Conservation (phyloP, 2,113 vertebrate genomes). For the Sinocyclocheilus rhinocerous region DNA sequence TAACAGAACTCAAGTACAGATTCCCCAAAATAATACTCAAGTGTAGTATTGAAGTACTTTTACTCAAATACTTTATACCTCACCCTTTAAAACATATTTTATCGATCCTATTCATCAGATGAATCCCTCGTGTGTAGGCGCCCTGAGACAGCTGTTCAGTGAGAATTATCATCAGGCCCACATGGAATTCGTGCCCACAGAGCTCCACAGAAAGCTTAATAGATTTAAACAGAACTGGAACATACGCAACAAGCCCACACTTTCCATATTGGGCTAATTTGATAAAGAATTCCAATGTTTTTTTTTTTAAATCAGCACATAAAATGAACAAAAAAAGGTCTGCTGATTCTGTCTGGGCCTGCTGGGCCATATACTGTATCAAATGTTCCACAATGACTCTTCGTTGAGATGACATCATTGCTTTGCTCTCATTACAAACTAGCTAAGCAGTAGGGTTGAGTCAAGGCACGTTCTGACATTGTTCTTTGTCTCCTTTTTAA, state of each 20-base stretch:
- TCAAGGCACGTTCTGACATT: constrained; percentile 41
- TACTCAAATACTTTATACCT: neutral
- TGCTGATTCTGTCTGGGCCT: constrained; percentile 1
- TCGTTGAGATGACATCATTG: constrained; percentile 8
- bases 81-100: neutral
- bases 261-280: neutral
- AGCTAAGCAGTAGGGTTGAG: constrained; percentile 26
- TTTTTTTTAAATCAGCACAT: neutral
- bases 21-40: neutral
- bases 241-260: neutral
- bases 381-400: constrained; percentile 22
- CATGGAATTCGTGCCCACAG: neutral
- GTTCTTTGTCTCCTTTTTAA: constrained; percentile 40
- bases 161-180: constrained; percentile 4
- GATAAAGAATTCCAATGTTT: neutral
- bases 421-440: constrained; percentile 27
- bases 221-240: neutral
- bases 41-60: neutral
- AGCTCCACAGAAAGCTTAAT: neutral
- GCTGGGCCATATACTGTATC: constrained; percentile 11
- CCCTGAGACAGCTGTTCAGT: neutral
- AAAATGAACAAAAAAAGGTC: neutral
- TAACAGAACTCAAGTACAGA: neutral
- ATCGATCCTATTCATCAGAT: neutral
- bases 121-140: neutral